phyloP scores from a whole-genome alignment of 2,797 vertebrate species.

The Lerista edwardsae region DNA sequence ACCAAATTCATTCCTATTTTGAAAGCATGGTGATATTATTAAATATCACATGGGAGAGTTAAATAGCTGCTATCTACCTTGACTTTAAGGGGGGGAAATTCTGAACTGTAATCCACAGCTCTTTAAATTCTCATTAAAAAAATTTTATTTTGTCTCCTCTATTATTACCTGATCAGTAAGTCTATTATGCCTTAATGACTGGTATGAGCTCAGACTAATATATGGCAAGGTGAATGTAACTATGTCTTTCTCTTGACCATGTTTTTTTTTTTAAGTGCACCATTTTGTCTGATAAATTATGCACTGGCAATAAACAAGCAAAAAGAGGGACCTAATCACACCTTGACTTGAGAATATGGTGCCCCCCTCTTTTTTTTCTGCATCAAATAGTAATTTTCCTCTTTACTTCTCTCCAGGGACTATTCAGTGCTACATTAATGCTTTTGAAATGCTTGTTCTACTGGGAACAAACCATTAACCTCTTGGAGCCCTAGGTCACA shows the following conservation, averaged over 20 bases:
- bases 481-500: background rate
- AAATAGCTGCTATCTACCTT: conserved; percentile 41
- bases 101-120: conserved; percentile 44
- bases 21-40: conserved; percentile 33
- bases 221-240: background rate
- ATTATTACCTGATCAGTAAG: conserved; percentile 53
- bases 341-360: background rate
- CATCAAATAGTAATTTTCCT: background rate
- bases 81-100: conserved; percentile 13
- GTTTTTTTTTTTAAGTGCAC: background rate
- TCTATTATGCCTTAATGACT: conserved; percentile 39
- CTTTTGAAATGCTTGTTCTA: background rate
- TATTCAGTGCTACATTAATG: conserved; percentile 13
- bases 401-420: background rate
- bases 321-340: conserved; percentile 3
- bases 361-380: background rate
- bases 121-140: conserved; percentile 57
- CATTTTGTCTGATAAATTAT: conserved; percentile 7
- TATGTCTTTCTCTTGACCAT: conserved; percentile 4
- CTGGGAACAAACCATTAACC: conserved; percentile 7
- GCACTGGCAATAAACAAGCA: background rate
- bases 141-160: conserved; percentile 44
- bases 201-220: background rate
- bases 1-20: background rate
- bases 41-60: conserved; percentile 46